Evolutionary conservation across 2,113 vertebrate species (phyloP).

Genomic region (Struthidea cinerea): DNA sequence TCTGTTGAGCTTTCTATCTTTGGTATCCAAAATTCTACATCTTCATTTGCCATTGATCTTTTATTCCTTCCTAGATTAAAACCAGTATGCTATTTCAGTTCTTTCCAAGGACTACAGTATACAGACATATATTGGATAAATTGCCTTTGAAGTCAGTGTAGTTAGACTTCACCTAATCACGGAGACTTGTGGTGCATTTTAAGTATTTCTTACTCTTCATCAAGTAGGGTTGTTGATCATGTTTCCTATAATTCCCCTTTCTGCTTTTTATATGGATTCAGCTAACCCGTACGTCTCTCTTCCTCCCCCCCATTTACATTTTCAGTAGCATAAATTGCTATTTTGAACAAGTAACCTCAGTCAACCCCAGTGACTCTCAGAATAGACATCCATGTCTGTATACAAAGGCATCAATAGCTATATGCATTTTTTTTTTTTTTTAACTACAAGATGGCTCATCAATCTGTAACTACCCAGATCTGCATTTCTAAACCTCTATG

Average conservation of each 20-base stretch:
- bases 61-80: background rate
- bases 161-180: background rate
- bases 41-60: background rate
- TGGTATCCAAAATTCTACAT: background rate
- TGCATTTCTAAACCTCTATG: background rate
- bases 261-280: background rate
- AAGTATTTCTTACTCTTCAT: background rate
- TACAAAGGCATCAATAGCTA: background rate
- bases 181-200: background rate
- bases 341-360: background rate
- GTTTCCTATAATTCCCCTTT: background rate
- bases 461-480: background rate
- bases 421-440: background rate
- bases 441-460: background rate
- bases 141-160: background rate
- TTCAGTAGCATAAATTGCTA: background rate
- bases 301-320: background rate
- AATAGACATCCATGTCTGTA: background rate
- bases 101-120: background rate
- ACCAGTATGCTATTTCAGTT: background rate
- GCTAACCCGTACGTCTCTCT: background rate
- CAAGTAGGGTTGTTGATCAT: background rate
- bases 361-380: background rate
- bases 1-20: background rate
- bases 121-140: background rate